Percentiles rank a stretch among this genome's conserved stretches.
Conservation (phyloP, 1,140 invertebrate genomes). For the Drosophila santomea region DNA sequence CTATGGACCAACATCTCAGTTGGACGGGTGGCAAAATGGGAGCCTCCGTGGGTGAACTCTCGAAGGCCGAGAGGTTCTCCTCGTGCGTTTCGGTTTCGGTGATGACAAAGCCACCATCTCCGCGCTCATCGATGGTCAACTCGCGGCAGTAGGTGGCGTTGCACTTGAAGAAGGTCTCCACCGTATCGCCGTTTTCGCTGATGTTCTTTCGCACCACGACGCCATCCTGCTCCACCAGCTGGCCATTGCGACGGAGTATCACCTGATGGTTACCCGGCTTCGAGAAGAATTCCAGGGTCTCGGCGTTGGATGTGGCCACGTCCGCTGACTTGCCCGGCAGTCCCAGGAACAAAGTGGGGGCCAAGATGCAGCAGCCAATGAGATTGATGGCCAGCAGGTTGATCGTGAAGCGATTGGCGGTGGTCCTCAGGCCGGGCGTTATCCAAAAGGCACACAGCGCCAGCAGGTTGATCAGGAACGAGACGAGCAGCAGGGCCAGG, state of each 20-base stretch:
- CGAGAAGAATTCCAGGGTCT: slow-evolving; percentile 72
- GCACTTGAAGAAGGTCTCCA: slow-evolving; percentile 78
- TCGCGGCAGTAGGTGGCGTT: slow-evolving; percentile 71
- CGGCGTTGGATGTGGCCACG: slow-evolving; percentile 10
- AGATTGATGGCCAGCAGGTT: slow-evolving; percentile 83
- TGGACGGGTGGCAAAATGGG: slow-evolving; percentile 49
- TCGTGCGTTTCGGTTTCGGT: slow-evolving; percentile 77
- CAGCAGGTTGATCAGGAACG: slow-evolving; percentile 82
- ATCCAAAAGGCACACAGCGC: slow-evolving; percentile 84
- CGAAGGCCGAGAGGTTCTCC: slow-evolving; percentile 64
- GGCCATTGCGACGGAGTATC: slow-evolving; percentile 69
- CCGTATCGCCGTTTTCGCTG: slow-evolving; percentile 50
- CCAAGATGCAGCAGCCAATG: slow-evolving; percentile 79
- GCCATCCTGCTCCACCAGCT: slow-evolving; percentile 75
- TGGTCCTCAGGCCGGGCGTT: slow-evolving; percentile 80
- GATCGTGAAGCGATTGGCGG: slow-evolving; percentile 84
- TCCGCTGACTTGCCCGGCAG: slow-evolving; percentile 15
- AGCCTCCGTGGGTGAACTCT: slow-evolving; percentile 13
- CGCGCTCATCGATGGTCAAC: slow-evolving; percentile 75
- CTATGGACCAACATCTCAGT: slow-evolving; percentile 81
- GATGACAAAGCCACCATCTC: slow-evolving; percentile 65
- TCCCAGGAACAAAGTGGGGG: slow-evolving; percentile 77
- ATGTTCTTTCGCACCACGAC: slow-evolving; percentile 61
- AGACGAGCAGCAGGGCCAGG: slow-evolving; percentile 80
- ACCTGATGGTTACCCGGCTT: slow-evolving; percentile 80